A percentile compares a stretch with the other conserved stretches of the same genome.
phyloP scores from a whole-genome alignment of 2,797 vertebrate genomes.

The Paratrypauchen microcephalus region DNA sequence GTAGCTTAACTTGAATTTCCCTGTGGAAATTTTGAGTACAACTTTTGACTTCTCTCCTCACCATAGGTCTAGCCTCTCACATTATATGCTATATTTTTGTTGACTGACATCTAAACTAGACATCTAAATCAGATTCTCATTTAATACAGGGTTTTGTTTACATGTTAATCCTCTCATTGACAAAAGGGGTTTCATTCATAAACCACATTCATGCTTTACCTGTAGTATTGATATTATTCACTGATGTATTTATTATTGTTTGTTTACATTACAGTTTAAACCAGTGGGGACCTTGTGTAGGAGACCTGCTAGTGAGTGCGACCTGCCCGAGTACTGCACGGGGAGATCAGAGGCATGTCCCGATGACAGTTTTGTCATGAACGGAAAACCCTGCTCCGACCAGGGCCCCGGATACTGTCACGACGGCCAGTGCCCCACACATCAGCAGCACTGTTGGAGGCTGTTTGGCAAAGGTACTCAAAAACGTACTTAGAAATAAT shows the following conservation, averaged over 20 bases:
- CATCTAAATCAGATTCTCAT: too few species aligned
- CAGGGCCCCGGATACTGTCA: conserved; percentile 79
- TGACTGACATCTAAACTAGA: neutral
- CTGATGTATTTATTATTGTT: neutral
- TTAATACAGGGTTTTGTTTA: neutral
- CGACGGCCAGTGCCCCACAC: conserved; percentile 83
- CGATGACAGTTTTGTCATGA: conserved; percentile 85
- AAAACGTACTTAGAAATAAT: neutral
- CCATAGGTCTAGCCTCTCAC: neutral
- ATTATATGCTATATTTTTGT: neutral
- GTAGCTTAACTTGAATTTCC: too few species aligned
- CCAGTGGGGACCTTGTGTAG: conserved; percentile 74
- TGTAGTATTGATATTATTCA: too few species aligned
- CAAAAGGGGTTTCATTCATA: too few species aligned
- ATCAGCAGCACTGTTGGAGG: conserved; percentile 77
- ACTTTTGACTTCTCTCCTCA: neutral
- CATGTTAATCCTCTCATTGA: neutral
- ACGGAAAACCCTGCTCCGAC: conserved; percentile 79
- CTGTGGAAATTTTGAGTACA: neutral
- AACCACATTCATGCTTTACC: neutral
- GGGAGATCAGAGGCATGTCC: conserved; percentile 79
- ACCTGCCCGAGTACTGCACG: conserved; percentile 84
- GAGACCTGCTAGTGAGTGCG: conserved; percentile 72
- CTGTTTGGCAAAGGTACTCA: conserved; percentile 85
- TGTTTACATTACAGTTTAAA: conserved; percentile 67